Conservation (phyloP, 2,888 invertebrate genomes). For the Lasioglossum calceatum region DNA sequence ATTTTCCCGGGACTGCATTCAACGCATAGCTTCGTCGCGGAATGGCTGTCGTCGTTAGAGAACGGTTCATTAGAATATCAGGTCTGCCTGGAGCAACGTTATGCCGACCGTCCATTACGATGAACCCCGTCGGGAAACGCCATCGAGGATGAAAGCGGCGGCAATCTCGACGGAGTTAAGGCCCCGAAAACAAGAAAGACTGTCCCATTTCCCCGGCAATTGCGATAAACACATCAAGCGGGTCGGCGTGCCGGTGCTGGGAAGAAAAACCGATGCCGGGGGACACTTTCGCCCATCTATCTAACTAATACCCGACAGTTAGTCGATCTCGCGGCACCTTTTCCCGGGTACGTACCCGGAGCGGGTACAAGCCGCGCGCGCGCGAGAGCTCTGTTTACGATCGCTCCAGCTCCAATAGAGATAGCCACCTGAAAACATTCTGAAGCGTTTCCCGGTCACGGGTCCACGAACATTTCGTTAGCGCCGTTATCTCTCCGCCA, state of each 20-base stretch:
- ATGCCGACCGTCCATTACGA: neutral
- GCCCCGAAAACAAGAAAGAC: neutral
- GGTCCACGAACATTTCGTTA: constrained; percentile 54
- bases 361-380: constrained; percentile 45
- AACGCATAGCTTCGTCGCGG: neutral
- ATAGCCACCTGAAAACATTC: constrained; percentile 50
- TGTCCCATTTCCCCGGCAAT: neutral
- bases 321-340: constrained; percentile 56
- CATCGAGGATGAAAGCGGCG: neutral
- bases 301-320: constrained; percentile 56
- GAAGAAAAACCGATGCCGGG: neutral
- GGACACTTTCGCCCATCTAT: constrained; percentile 70
- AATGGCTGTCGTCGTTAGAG: neutral
- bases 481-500: constrained; percentile 40
- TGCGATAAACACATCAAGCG: constrained; percentile 2
- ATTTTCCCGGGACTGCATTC: neutral
- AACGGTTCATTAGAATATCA: constrained; percentile 1
- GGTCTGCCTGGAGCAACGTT: neutral
- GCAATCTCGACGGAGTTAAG: constrained; percentile 1
- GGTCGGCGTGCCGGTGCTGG: neutral
- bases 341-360: constrained; percentile 47
- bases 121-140: neutral
- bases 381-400: constrained; percentile 57
- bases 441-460: constrained; percentile 35
- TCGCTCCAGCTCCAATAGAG: constrained; percentile 57